Conservation (phyloP, 2,888 invertebrate species). For the Drosophila lutescens region DNA sequence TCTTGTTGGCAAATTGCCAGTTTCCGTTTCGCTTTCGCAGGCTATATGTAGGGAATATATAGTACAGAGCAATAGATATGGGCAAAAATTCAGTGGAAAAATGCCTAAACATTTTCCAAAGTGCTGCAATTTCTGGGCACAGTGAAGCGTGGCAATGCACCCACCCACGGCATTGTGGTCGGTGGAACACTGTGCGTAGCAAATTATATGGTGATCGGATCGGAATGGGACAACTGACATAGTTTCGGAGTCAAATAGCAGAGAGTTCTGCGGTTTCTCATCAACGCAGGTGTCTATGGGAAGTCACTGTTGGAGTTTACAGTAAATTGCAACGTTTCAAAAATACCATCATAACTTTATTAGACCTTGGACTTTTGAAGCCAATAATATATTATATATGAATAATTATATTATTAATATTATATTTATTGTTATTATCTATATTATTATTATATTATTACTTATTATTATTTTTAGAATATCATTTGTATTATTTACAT, state of each 20-base stretch:
- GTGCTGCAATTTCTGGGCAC: constrained; percentile 69
- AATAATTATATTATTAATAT: too few species aligned
- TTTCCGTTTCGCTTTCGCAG: constrained; percentile 63
- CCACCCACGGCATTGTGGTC: constrained; percentile 28
- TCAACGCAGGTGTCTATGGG: constrained; percentile 20
- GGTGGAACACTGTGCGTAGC: constrained; percentile 39
- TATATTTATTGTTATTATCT: too few species aligned
- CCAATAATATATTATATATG: too few species aligned
- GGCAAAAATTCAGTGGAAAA: constrained; percentile 66
- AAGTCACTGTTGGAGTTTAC: neutral
- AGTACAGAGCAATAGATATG: constrained; percentile 8
- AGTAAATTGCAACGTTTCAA: neutral
- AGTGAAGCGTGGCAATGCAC: constrained; percentile 69
- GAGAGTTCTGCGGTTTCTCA: constrained; percentile 12
- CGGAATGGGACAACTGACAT: constrained; percentile 24
- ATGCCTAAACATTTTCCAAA: constrained; percentile 57
- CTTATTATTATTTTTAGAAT: too few species aligned
- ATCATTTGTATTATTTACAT: too few species aligned
- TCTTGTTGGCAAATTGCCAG: constrained; percentile 71
- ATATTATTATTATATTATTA: too few species aligned
- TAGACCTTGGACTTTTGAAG: neutral
- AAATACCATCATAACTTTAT: neutral
- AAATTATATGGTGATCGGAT: constrained; percentile 27
- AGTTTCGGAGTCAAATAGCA: constrained; percentile 19
- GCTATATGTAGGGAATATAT: neutral